Evolutionary conservation across 1,140 invertebrate species (phyloP).

Genomic region (Drosophila mayri): DNA sequence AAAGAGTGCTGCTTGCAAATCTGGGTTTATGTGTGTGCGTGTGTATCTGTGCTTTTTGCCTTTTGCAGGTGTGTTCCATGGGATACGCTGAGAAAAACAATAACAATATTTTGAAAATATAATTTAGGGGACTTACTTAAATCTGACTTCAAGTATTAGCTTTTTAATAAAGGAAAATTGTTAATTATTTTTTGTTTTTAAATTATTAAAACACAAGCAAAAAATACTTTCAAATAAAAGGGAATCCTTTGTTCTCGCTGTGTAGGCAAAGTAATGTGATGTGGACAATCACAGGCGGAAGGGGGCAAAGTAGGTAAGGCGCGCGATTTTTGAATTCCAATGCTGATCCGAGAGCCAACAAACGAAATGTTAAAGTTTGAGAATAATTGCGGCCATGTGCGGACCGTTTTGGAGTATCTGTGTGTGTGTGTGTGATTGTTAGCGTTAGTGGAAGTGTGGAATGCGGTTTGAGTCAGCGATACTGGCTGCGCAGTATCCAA

Average conservation of each 20-base stretch:
- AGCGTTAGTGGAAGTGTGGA: constrained; percentile 48
- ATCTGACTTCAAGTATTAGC: no score
- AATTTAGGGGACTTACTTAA: neutral
- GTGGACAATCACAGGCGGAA: constrained; percentile 1
- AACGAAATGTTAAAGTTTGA: constrained; percentile 78
- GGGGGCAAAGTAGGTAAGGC: constrained; percentile 6
- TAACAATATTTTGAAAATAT: neutral
- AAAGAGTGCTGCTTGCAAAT: constrained; percentile 41
- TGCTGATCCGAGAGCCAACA: constrained; percentile 65
- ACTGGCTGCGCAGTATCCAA: constrained; percentile 63
- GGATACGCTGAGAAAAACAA: constrained; percentile 14
- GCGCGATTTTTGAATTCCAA: constrained; percentile 78
- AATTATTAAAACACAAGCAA: no score
- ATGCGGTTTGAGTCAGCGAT: constrained; percentile 71
- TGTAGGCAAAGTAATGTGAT: constrained; percentile 19
- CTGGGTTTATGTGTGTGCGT: constrained; percentile 7
- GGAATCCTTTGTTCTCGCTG: neutral
- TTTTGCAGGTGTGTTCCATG: constrained; percentile 56
- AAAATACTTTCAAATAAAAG: no score
- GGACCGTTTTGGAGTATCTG: constrained; percentile 29
- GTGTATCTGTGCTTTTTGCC: constrained; percentile 29
- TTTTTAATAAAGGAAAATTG: no score
- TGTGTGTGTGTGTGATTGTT: constrained; percentile 13
- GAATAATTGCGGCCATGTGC: constrained; percentile 73
- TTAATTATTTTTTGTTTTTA: no score